Percentiles rank a stretch among this genome's conserved stretches.
Evolutionary conservation across 2,888 invertebrate species (phyloP).

Genomic region (Drosophila recens): DNA sequence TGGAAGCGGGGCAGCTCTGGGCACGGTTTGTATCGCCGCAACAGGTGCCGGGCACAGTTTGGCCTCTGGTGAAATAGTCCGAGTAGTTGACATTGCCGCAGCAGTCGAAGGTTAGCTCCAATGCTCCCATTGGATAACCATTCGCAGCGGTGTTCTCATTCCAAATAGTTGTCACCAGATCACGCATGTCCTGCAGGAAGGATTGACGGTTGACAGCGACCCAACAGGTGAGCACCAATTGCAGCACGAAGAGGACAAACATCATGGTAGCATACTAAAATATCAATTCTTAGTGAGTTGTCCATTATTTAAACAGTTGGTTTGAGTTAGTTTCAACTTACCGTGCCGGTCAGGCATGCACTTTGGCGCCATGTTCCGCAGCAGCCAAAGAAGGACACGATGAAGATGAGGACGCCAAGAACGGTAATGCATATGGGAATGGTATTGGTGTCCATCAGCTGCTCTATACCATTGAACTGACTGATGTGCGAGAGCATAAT

Average conservation of each 20-base stretch:
- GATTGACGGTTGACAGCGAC: constrained; percentile 88
- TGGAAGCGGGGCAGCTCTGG: constrained; percentile 27
- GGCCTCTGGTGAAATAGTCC: constrained; percentile 37
- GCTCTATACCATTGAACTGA: constrained; percentile 85
- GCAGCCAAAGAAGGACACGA: constrained; percentile 95
- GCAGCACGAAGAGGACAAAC: constrained; percentile 89
- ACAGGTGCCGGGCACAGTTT: constrained; percentile 70
- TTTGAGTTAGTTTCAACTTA: constrained; percentile 84
- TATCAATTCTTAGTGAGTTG: not conserved
- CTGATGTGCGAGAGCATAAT: constrained; percentile 88
- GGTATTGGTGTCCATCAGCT: constrained; percentile 85
- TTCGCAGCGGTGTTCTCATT: constrained; percentile 50
- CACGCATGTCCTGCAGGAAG: constrained; percentile 86
- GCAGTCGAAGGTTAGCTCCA: constrained; percentile 76
- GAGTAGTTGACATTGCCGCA: constrained; percentile 66
- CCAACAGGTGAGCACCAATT: constrained; percentile 90
- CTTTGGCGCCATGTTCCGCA: constrained; percentile 95
- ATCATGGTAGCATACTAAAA: constrained; percentile 90
- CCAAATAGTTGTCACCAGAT: constrained; percentile 86
- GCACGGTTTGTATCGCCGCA: constrained; percentile 62
- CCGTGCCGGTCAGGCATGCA: constrained; percentile 93
- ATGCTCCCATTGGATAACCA: constrained; percentile 74
- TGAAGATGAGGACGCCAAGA: constrained; percentile 90
- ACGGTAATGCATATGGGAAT: constrained; percentile 89
- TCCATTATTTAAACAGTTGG: not conserved